phyloP scores from a whole-genome alignment of 1,140 invertebrate species.

The Drosophila mayri region DNA sequence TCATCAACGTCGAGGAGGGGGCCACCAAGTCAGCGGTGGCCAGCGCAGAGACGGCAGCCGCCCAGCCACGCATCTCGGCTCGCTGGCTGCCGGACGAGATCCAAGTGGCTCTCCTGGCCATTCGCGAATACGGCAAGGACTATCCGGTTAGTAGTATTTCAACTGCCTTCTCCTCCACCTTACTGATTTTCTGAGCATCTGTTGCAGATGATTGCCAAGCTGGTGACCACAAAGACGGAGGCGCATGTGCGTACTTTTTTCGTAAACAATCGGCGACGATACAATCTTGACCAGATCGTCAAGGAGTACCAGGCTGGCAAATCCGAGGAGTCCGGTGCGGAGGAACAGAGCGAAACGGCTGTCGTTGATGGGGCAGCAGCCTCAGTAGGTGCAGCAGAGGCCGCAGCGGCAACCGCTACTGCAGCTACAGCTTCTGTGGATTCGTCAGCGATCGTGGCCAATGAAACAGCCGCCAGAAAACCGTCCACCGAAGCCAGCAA shows the following conservation, averaged over 20 bases:
- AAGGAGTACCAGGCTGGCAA: slow-evolving; percentile 92
- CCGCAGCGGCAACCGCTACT: not conserved
- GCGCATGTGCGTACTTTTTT: slow-evolving; percentile 95
- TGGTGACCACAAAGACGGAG: slow-evolving; percentile 97
- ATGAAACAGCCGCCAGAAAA: slow-evolving; percentile 1
- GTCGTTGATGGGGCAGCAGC: slow-evolving; percentile 8
- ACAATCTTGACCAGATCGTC: slow-evolving; percentile 95
- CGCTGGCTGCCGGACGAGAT: slow-evolving; percentile 97
- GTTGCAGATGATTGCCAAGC: slow-evolving; percentile 93
- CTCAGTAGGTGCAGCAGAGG: not conserved
- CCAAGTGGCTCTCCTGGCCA: slow-evolving; percentile 95
- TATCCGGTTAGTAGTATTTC: slow-evolving; percentile 87
- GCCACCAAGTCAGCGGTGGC: slow-evolving; percentile 19
- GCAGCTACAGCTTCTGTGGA: not conserved
- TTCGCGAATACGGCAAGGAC: slow-evolving; percentile 97
- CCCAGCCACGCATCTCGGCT: slow-evolving; percentile 90
- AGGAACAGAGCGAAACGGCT: slow-evolving; percentile 35
- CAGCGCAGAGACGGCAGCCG: slow-evolving; percentile 89
- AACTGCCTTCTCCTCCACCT: not conserved
- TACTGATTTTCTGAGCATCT: not conserved
- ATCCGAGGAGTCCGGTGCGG: slow-evolving; percentile 41
- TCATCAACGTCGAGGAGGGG: slow-evolving; percentile 39
- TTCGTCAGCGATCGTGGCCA: not conserved
- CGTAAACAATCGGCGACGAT: slow-evolving; percentile 95
- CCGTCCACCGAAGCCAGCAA: slow-evolving; percentile 19